A percentile compares a stretch with the other conserved stretches of the same genome.
Evolutionary conservation across 2,888 invertebrate genomes (phyloP).

Genomic region (Cerceris rybyensis): DNA sequence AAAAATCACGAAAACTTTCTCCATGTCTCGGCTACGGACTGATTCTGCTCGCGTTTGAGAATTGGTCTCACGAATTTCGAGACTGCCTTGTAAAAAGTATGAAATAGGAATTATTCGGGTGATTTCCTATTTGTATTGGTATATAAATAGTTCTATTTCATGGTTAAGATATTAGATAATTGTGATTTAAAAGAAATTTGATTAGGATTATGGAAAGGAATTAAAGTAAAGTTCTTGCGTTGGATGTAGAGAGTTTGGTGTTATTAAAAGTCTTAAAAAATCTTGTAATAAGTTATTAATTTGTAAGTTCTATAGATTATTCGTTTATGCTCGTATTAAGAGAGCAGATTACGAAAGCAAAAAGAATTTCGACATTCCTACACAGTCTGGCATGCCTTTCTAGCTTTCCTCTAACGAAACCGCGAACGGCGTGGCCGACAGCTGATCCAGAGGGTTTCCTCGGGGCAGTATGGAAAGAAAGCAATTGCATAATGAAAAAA

Average conservation of each 20-base stretch:
- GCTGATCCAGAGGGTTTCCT: constrained; percentile 31
- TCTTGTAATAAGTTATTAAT: too few species aligned
- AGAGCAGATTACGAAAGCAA: neutral
- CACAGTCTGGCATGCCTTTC: neutral
- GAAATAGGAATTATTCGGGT: too few species aligned
- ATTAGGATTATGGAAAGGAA: too few species aligned
- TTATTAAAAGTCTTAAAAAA: too few species aligned
- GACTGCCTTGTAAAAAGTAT: neutral
- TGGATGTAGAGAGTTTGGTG: too few species aligned
- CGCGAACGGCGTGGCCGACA: constrained; percentile 15
- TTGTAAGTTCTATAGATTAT: neutral
- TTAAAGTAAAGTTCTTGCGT: too few species aligned
- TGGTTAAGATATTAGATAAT: too few species aligned
- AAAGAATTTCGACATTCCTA: neutral
- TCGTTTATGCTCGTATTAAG: neutral
- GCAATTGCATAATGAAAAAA: constrained; percentile 76
- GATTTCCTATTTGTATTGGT: too few species aligned
- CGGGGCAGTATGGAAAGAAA: constrained; percentile 64
- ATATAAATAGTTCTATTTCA: too few species aligned
- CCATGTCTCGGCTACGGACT: constrained; percentile 1
- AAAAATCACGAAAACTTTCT: constrained; percentile 52
- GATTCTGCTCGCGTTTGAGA: neutral
- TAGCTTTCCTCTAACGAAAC: constrained; percentile 15
- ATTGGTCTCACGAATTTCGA: neutral
- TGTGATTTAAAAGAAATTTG: too few species aligned